Conservation (phyloP, 2,113 vertebrate genomes). For the Verasper variegatus region DNA sequence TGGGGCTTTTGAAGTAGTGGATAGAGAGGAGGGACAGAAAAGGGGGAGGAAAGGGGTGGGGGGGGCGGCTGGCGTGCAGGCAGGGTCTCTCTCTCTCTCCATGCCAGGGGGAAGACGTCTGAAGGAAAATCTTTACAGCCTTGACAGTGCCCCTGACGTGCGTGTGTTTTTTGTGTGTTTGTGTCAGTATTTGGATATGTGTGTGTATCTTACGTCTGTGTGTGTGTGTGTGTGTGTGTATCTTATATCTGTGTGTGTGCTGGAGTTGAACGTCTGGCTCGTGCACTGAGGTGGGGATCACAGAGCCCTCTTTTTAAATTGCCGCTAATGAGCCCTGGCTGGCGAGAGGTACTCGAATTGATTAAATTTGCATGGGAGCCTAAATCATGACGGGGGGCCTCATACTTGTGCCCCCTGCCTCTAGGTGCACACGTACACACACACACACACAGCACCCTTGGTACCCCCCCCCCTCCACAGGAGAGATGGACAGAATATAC, state of each 20-base stretch:
- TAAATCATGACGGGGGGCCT: slow-evolving; percentile 82
- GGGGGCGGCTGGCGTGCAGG: slow-evolving; percentile 15
- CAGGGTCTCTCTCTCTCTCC: slow-evolving; percentile 73
- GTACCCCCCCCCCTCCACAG: slow-evolving; percentile 47
- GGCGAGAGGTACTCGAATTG: slow-evolving; percentile 86
- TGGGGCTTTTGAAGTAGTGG: slow-evolving; percentile 83
- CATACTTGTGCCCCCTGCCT: slow-evolving; percentile 71
- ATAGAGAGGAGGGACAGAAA: slow-evolving; percentile 71
- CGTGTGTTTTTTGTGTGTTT: slow-evolving; percentile 52
- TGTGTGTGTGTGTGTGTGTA: slow-evolving; percentile 42
- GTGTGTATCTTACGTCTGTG: slow-evolving; percentile 48
- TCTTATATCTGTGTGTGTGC: slow-evolving; percentile 28
- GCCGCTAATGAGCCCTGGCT: slow-evolving; percentile 86
- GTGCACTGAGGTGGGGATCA: slow-evolving; percentile 80
- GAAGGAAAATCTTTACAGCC: slow-evolving; percentile 83
- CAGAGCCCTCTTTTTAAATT: slow-evolving; percentile 84
- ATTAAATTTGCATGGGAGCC: slow-evolving; percentile 89
- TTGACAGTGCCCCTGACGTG: slow-evolving; percentile 72
- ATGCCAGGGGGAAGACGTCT: slow-evolving; percentile 79
- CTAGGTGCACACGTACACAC: slow-evolving; percentile 51
- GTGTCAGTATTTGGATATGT: slow-evolving; percentile 59
- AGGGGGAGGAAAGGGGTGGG: slow-evolving; percentile 10
- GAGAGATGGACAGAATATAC: slow-evolving; percentile 65
- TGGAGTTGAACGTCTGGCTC: slow-evolving; percentile 65
- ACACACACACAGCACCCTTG: slow-evolving; percentile 61